Evolutionary conservation across 2,797 vertebrate genomes (phyloP).

Genomic region (Kryptolebias ocellatus): DNA sequence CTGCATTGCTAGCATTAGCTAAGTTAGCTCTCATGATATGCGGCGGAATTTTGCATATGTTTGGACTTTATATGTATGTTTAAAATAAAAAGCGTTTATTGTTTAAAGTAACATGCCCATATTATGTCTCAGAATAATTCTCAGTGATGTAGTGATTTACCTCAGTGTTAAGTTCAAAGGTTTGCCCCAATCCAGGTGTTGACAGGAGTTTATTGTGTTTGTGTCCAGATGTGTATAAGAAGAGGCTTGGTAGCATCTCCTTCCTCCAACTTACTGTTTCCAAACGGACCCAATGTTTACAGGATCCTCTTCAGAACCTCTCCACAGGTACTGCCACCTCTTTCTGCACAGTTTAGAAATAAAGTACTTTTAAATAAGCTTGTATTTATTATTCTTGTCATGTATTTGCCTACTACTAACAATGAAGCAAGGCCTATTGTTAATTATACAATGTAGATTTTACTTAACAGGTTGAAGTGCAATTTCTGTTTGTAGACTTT

Average conservation of each 20-base stretch:
- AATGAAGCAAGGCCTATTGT: no score
- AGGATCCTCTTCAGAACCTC: slow-evolving; percentile 64
- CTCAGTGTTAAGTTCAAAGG: not conserved
- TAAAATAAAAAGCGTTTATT: not conserved
- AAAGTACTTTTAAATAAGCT: no score
- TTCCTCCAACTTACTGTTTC: slow-evolving; percentile 68
- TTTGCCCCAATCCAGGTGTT: not conserved
- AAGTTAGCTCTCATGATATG: slow-evolving; percentile 27
- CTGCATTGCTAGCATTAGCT: slow-evolving; percentile 7
- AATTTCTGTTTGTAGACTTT: no score
- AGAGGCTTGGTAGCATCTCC: slow-evolving; percentile 74
- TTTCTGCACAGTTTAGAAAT: not conserved
- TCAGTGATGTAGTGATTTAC: no score
- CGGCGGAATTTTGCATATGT: slow-evolving; percentile 23
- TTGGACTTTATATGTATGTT: not conserved
- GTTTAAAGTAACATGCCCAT: not conserved
- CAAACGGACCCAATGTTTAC: slow-evolving; percentile 67
- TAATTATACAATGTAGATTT: no score
- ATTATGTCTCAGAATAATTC: not conserved
- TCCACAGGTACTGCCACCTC: slow-evolving; percentile 68
- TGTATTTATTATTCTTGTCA: not conserved
- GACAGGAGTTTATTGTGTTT: slow-evolving; percentile 5
- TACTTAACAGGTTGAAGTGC: no score
- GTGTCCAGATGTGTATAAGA: slow-evolving; percentile 74
- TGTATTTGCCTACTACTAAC: no score